Percentiles rank a stretch among this genome's conserved stretches.
Evolutionary conservation across 2,888 invertebrate species (phyloP).

Genomic region (Chymomyza procnemis): DNA sequence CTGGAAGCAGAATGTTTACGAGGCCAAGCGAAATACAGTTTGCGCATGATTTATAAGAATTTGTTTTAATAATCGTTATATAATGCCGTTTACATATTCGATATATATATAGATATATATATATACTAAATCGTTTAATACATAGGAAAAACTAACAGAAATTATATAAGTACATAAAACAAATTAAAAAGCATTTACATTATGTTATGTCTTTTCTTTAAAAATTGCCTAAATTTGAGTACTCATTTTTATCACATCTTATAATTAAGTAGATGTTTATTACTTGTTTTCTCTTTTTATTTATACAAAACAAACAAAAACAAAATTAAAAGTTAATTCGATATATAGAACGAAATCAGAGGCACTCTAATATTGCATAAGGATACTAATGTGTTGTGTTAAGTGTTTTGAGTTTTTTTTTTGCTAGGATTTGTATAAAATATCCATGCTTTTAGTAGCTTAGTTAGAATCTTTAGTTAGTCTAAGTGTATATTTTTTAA

Average conservation of each 20-base stretch:
- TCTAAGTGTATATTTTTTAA: conserved; percentile 12
- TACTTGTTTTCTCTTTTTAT: conserved; percentile 16
- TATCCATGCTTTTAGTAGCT: background rate
- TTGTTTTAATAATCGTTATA: conserved; percentile 46
- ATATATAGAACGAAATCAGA: conserved; percentile 56
- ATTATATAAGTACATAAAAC: conserved; percentile 43
- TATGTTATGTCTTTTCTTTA: conserved; percentile 43
- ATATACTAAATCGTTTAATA: conserved; percentile 35
- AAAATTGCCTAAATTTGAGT: conserved; percentile 72
- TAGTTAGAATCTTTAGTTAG: background rate
- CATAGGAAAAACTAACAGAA: conserved; percentile 52
- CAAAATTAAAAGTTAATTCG: conserved; percentile 31
- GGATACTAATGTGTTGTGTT: conserved; percentile 55
- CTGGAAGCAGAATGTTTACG: conserved; percentile 79
- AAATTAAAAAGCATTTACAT: conserved; percentile 64
- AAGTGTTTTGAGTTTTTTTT: conserved; percentile 21
- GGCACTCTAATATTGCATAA: conserved; percentile 77
- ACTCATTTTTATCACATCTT: conserved; percentile 68
- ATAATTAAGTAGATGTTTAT: conserved; percentile 54
- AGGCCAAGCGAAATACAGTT: conserved; percentile 78
- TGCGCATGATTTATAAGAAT: conserved; percentile 69
- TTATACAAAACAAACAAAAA: conserved; percentile 21
- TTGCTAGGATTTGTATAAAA: conserved; percentile 61
- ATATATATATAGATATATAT: too few relatives aligned
- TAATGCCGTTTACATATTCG: conserved; percentile 46